Base-by-base conservation (phyloP, 64 coral and sea anemone species). In the Hydrozoanthus tunicans region DNA sequence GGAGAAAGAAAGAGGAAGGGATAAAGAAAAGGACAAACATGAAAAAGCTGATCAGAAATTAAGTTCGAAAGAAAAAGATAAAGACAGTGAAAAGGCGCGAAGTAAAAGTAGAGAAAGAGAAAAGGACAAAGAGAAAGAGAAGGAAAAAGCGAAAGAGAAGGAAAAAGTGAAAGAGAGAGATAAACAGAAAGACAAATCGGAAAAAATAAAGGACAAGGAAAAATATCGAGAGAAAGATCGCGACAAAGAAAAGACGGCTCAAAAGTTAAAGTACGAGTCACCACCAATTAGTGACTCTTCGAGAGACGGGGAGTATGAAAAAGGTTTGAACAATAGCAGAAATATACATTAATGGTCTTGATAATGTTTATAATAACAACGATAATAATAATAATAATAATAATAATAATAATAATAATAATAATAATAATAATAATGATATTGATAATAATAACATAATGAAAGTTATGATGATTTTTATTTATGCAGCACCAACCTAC, bases 21-120 rank as follows among this genome's bases (percentile, higher is more conserved):
- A 88, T 13, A 88, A 88, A 88, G 84, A 88, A 72, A 88, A 61
- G 84, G 84, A 88, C 4, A 88, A 73, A 62, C 84, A 88, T 1
- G 84, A 88, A 74, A 88, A 88, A 27, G 11, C 56, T 73, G 84
- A 88, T 59, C 69, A 56, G 6, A 88, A 88, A 88, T 15, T 59
- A 6, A 74, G 56, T 75, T 72, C 69, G 14, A 86, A 86, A 73
- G 83, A 86, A 27, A 88, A 88, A 15, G 84, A 88, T 60, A 84
- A 63, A 17, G 83, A 86, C 56, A 59, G 1, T 61, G 84, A 88
- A 26, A 88, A 88, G 55, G 69, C 23, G 7, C 84, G 55, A 61
- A 88, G 84, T 73, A 88, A 88, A 51, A 88, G 84, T 56, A 74
- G 17, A 74, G 84, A 88, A 17, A 73, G 7, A 23, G 84, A 88